A percentile compares a stretch with the other conserved stretches of the same genome.
Conservation (phyloP, 2,888 invertebrate species). For the Troilus luridus region DNA sequence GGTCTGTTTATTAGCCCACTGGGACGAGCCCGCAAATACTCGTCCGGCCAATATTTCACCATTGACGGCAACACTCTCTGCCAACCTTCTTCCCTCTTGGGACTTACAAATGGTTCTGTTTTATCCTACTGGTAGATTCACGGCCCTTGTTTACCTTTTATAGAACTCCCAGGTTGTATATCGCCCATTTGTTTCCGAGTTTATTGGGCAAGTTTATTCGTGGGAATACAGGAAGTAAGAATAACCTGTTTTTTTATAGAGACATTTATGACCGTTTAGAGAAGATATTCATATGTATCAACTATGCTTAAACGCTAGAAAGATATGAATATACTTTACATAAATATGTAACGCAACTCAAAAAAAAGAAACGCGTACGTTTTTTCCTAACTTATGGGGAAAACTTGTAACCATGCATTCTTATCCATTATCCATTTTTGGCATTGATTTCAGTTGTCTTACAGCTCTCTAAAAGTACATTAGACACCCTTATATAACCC, state of each 20-base stretch:
- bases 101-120: conserved; percentile 30
- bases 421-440: too few relatives aligned
- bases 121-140: neutral
- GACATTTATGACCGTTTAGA: neutral
- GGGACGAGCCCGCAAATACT: conserved; percentile 30
- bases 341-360: too few relatives aligned
- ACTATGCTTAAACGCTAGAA: neutral
- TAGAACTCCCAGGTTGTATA: neutral
- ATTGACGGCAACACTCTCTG: conserved; percentile 39
- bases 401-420: too few relatives aligned
- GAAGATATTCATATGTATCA: neutral
- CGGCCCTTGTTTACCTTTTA: conserved; percentile 26
- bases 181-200: neutral
- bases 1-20: conserved; percentile 3
- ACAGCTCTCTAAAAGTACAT: too few relatives aligned
- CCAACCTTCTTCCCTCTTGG: neutral
- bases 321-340: neutral
- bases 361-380: too few relatives aligned
- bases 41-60: conserved; percentile 15
- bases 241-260: neutral
- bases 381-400: too few relatives aligned
- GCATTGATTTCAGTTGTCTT: too few relatives aligned
- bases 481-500: too few relatives aligned
- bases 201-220: neutral
- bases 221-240: neutral